phyloP scores from a whole-genome alignment of 2,797 vertebrate species.

The Australoheros facetus region DNA sequence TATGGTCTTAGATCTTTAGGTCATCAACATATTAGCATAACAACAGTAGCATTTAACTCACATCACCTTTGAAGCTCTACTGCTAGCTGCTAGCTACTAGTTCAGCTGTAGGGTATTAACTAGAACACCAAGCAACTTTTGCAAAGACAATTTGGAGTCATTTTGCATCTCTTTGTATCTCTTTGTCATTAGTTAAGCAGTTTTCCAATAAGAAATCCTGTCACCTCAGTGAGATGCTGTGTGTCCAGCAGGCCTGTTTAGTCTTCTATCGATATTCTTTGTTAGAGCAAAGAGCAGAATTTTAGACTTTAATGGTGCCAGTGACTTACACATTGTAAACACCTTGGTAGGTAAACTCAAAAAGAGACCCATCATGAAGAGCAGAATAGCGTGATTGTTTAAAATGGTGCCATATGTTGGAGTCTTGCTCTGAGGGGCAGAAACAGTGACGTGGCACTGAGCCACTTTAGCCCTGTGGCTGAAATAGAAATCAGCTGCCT shows the following conservation, averaged over 20 bases:
- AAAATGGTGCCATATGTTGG: slow-evolving; percentile 16
- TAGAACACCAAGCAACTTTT: neutral
- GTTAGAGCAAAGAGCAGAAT: neutral
- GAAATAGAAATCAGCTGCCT: slow-evolving; percentile 51
- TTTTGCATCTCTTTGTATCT: neutral
- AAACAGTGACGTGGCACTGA: slow-evolving; percentile 24
- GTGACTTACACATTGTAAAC: neutral
- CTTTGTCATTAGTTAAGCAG: neutral
- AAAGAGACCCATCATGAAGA: neutral
- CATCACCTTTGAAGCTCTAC: too few relatives aligned
- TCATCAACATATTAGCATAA: too few relatives aligned
- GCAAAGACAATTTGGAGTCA: neutral
- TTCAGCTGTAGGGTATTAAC: neutral
- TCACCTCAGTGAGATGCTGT: neutral
- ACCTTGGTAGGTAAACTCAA: neutral
- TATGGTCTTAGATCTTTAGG: too few relatives aligned
- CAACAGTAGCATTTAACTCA: too few relatives aligned
- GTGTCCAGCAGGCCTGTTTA: too few relatives aligned
- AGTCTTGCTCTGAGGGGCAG: slow-evolving; percentile 8
- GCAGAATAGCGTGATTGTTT: slow-evolving; percentile 12
- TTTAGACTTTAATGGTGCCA: neutral
- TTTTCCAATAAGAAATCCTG: neutral
- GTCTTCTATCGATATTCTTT: neutral
- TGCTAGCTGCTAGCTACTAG: neutral
- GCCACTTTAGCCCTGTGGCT: slow-evolving; percentile 37